Conservation (phyloP, 2,888 invertebrate species). For the Cryptus armator region DNA sequence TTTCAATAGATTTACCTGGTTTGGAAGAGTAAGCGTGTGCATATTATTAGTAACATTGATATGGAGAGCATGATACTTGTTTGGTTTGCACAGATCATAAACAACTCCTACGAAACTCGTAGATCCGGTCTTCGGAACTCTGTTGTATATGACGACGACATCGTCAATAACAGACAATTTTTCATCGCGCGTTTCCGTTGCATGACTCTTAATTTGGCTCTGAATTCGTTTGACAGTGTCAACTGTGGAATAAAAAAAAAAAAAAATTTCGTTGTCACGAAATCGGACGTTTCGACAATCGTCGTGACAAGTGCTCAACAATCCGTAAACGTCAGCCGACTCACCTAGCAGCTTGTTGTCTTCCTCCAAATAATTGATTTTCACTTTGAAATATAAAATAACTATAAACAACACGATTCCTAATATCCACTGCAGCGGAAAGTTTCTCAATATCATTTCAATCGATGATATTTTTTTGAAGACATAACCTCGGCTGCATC, state of each 20-base stretch:
- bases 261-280: not conserved
- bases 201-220: slow-evolving; percentile 74
- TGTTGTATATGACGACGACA: slow-evolving; percentile 95
- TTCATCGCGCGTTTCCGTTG: slow-evolving; percentile 66
- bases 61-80: slow-evolving; percentile 94
- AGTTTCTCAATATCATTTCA: slow-evolving; percentile 81
- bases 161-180: slow-evolving; percentile 86
- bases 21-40: slow-evolving; percentile 96
- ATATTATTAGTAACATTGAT: slow-evolving; percentile 98
- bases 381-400: slow-evolving; percentile 83
- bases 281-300: slow-evolving; percentile 27
- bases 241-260: slow-evolving; percentile 76
- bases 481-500: slow-evolving; percentile 66
- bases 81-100: slow-evolving; percentile 94
- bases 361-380: slow-evolving; percentile 82
- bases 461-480: slow-evolving; percentile 53
- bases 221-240: slow-evolving; percentile 80
- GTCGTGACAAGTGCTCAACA: not conserved
- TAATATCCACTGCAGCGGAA: slow-evolving; percentile 80
- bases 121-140: slow-evolving; percentile 98
- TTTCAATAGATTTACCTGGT: slow-evolving; percentile 88
- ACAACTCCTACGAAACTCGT: slow-evolving; percentile 97
- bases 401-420: slow-evolving; percentile 80
- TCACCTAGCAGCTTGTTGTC: slow-evolving; percentile 83
- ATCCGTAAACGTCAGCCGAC: slow-evolving; percentile 60